Base-by-base conservation (phyloP, 2,888 invertebrate genomes). In the Notodonta ziczac region DNA sequence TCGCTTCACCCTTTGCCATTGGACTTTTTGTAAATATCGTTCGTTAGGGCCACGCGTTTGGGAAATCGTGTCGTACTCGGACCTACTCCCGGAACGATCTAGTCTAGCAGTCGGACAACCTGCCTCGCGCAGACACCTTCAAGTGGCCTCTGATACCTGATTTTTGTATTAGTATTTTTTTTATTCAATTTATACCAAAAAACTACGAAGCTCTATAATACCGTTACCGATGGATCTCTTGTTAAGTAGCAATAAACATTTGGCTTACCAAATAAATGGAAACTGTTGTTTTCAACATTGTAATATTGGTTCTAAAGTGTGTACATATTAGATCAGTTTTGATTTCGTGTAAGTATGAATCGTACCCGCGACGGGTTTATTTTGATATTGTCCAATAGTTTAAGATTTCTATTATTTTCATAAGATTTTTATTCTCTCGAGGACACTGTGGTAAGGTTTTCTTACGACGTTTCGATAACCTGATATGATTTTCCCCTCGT, bases 161-260 rank as follows among this genome's bases (percentile, higher is more conserved):
- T 89, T 84, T 85, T 77, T 82, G 80, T 87, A 68, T 73, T 75
- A 75, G 75, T 84, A 56, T 56, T 56, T 56, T 87, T 87, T 83
- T 87, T 85, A 81, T 90, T 90, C 90, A 91, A 91, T 91, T 88
- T 91, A 92, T 92, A 92, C 91, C 93, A 91, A 93, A 93, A 91
- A 89, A 86, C 69, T 82, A 90, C 84, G 89, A 90, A 86, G 91
- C 90, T 91, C 88, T 88, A 75, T 89, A 86, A 89, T 81, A 85
- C 90, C 84, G 93, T 93, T 93, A 93, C 92, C 93, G 93, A 92
- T 91, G 91, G 93, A 93, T 93, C 93, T 93, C 93, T 89, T 85
- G 85, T 80, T 82, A 73, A 69, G 75, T 81, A 89, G 87, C 85
- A 82, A 85, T 87, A 82, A 80, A 83, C 86, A 85, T 84, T 86